A percentile compares a stretch with the other conserved stretches of the same genome.
These are phyloP conservation scores for Chitala chitala DNA, from an alignment of 2,113 vertebrate species.

Conservation along the genomic window DNA sequence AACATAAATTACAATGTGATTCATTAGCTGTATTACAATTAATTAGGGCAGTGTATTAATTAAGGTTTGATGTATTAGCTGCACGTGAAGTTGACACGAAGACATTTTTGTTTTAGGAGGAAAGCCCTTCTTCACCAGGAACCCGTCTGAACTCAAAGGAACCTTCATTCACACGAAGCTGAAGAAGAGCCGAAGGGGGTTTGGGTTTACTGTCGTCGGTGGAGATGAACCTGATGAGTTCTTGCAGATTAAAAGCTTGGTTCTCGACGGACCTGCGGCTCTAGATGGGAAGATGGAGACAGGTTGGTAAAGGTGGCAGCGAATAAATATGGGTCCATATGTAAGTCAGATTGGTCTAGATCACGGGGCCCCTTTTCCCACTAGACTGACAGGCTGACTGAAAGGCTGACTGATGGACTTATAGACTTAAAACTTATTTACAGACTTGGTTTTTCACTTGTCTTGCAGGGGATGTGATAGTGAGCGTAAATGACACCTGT, in stretches of 20 bases:
- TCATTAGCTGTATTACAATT: neutral
- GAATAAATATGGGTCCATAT: neutral
- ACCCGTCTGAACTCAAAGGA: conserved; percentile 93
- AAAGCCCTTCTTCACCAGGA: conserved; percentile 96
- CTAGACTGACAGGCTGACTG: neutral
- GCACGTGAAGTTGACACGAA: neutral
- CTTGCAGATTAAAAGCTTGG: conserved; percentile 96
- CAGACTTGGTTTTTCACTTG: neutral
- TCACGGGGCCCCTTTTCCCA: neutral
- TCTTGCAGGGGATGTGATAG: conserved; percentile 85
- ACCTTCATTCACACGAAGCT: conserved; percentile 96
- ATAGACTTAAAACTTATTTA: no score
- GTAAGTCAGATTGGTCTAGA: neutral
- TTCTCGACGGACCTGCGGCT: conserved; percentile 89
- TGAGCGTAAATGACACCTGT: conserved; percentile 92
- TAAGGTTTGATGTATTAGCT: neutral
- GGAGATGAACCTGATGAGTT: conserved; percentile 97
- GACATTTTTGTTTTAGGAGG: conserved; percentile 54
- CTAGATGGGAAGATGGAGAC: conserved; percentile 98
- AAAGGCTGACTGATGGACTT: no score
- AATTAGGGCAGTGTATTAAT: neutral
- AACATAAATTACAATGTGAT: neutral
- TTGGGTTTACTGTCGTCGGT: conserved; percentile 94
- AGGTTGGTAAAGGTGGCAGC: conserved; percentile 59
- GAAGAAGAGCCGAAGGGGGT: conserved; percentile 91